phyloP scores from a whole-genome alignment of 2,888 invertebrate genomes.

The Lasioglossum figueresi region DNA sequence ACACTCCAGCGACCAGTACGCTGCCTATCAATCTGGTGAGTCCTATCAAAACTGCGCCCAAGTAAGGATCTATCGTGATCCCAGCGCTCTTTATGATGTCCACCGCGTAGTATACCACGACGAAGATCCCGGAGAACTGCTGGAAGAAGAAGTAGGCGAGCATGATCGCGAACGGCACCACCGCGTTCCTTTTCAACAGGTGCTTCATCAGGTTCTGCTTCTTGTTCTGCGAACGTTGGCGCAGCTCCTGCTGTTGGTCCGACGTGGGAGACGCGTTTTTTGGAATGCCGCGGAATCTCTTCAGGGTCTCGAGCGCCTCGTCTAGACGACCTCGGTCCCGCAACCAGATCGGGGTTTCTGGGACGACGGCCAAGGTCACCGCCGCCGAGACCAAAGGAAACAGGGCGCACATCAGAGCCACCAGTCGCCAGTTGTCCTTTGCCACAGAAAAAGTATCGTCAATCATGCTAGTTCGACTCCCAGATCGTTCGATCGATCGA shows the following conservation, averaged over 20 bases:
- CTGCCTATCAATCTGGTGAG: slow-evolving; percentile 84
- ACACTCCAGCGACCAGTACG: slow-evolving; percentile 83
- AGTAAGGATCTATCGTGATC: slow-evolving; percentile 83
- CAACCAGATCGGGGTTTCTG: slow-evolving; percentile 86
- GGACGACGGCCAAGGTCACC: slow-evolving; percentile 82
- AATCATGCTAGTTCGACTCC: neutral
- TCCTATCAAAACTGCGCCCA: slow-evolving; percentile 85
- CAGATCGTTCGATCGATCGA: neutral
- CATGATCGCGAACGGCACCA: slow-evolving; percentile 85
- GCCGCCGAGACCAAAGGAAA: slow-evolving; percentile 84
- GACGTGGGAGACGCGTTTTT: slow-evolving; percentile 60
- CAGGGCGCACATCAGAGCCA: slow-evolving; percentile 83
- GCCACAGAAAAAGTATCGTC: slow-evolving; percentile 52
- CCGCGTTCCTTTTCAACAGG: slow-evolving; percentile 81
- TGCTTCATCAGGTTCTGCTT: slow-evolving; percentile 74
- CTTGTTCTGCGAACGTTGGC: slow-evolving; percentile 51
- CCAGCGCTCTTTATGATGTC: slow-evolving; percentile 85
- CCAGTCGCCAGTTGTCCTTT: slow-evolving; percentile 84
- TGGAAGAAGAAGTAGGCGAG: slow-evolving; percentile 86
- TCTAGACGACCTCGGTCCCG: slow-evolving; percentile 83
- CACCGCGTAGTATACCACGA: slow-evolving; percentile 86
- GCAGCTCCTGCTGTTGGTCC: slow-evolving; percentile 69
- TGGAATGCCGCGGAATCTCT: slow-evolving; percentile 82
- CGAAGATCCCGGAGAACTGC: slow-evolving; percentile 86
- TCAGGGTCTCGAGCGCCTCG: slow-evolving; percentile 84